Evolutionary conservation across 2,113 vertebrate genomes (phyloP), one percentile per base, ranked within the genome.

Genomic region (Myxocyprinus asiaticus): DNA sequence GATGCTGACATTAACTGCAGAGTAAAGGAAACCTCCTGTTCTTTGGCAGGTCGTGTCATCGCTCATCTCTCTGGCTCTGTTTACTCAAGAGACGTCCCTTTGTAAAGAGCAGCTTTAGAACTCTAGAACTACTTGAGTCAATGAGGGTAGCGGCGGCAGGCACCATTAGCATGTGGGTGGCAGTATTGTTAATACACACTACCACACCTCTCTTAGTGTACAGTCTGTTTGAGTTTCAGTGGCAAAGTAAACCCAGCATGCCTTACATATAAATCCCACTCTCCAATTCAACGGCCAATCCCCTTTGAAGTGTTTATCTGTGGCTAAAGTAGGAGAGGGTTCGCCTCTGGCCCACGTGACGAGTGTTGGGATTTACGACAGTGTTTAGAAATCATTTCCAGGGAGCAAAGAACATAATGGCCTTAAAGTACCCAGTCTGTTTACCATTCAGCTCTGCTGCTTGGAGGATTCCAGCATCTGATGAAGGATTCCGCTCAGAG

Each of bases 201-300:
- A 2, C 6, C 55, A 58, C 81, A 77, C 69, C 80, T 84, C 81
- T 78, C 76, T 71, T 14, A 43, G 76, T 77, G 81, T 81, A 85
- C 79, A 4, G 74, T 72, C 56, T 89, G 88, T 90, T 90, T 90
- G 88, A 88, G 85, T 90, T 88, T 88, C 86, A 87, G 82, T 84
- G 82, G 86, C 80, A 85, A 78, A 83, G 87, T 87, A 86, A 88
- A 89, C 85, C 51, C 22, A 79, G 65, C 56, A 71, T 67, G 45
- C 80, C 80, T 70, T 81, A 85, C 53, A 72, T 86, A 78, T 80
- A 84, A 33, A 79, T 81, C 69, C 51, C 79, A 59, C 67, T 76
- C 66, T 63, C 66, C 64, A 66, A 79, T 74, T 86, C 77, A 75
- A 77, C 75, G 33, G 53, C 51, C 22, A 33, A 12, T 74, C 7